A percentile compares a stretch with the other conserved stretches of the same genome.
These are phyloP conservation scores for Gouania willdenowi DNA, from an alignment of 2,797 vertebrate species.

Conservation along the genomic window DNA sequence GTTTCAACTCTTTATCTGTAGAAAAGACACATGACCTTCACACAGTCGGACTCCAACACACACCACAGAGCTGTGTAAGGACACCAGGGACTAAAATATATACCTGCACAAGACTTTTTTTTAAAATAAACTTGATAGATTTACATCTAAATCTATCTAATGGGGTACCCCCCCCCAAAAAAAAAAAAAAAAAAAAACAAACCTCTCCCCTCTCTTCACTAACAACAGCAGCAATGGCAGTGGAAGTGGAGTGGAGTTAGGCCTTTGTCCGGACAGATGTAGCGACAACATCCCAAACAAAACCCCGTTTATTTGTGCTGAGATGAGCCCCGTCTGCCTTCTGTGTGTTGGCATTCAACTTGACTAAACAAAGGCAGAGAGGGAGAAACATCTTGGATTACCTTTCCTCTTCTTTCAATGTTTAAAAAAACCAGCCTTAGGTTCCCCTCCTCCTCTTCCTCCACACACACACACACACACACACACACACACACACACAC, in stretches of 20 bases:
- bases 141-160: too few relatives aligned
- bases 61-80: too few relatives aligned
- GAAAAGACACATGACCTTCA: too few relatives aligned
- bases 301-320: constrained; percentile 83
- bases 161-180: too few relatives aligned
- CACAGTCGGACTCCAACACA: too few relatives aligned
- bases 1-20: too few relatives aligned
- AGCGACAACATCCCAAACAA: constrained; percentile 86
- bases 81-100: too few relatives aligned
- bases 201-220: not conserved
- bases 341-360: constrained; percentile 77
- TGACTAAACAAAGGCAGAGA: constrained; percentile 67
- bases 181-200: too few relatives aligned
- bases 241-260: constrained; percentile 80
- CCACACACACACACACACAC: not conserved
- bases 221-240: constrained; percentile 77
- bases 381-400: constrained; percentile 74
- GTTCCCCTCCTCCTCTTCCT: not conserved
- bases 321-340: constrained; percentile 73
- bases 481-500: constrained; percentile 4
- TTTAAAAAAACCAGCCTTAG: constrained; percentile 37
- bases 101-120: too few relatives aligned
- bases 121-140: too few relatives aligned
- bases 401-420: constrained; percentile 65
- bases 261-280: constrained; percentile 84